These are phyloP conservation scores for Pilophorus perplexus DNA, from an alignment of 2,888 invertebrate species.

Conservation along the genomic window DNA sequence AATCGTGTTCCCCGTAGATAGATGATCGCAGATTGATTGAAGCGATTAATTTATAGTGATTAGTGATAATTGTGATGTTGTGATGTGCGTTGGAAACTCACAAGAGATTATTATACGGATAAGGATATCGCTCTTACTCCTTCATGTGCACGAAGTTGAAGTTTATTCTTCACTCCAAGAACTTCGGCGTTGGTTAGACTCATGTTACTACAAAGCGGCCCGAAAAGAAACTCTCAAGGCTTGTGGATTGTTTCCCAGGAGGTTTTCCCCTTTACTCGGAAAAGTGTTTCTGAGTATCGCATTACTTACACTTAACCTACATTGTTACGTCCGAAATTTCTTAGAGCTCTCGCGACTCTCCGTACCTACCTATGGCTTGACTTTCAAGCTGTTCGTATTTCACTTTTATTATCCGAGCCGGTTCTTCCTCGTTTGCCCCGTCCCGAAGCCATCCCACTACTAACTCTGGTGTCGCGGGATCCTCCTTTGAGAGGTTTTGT, in stretches of 20 bases:
- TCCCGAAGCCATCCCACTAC: neutral
- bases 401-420: conserved; percentile 1
- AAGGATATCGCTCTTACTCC: no score
- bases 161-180: no score
- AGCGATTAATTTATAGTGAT: no score
- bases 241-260: conserved; percentile 11
- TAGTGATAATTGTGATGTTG: no score
- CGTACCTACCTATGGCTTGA: neutral
- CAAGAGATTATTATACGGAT: no score
- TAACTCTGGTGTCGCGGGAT: no score
- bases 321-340: conserved; percentile 12
- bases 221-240: neutral
- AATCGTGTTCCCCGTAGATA: no score
- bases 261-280: neutral
- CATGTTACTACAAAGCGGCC: neutral
- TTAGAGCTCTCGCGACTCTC: neutral
- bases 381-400: conserved; percentile 11
- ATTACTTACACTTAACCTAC: conserved; percentile 6
- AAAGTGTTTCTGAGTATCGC: conserved; percentile 8
- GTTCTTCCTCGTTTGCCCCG: neutral
- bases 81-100: no score
- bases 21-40: no score
- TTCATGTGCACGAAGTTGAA: no score
- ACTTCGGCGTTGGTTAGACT: neutral
- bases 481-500: no score